Percentiles rank a stretch among this genome's conserved stretches.
Evolutionary conservation across 2,113 vertebrate species (phyloP).

Genomic region (Onychostruthus taczanowskii): DNA sequence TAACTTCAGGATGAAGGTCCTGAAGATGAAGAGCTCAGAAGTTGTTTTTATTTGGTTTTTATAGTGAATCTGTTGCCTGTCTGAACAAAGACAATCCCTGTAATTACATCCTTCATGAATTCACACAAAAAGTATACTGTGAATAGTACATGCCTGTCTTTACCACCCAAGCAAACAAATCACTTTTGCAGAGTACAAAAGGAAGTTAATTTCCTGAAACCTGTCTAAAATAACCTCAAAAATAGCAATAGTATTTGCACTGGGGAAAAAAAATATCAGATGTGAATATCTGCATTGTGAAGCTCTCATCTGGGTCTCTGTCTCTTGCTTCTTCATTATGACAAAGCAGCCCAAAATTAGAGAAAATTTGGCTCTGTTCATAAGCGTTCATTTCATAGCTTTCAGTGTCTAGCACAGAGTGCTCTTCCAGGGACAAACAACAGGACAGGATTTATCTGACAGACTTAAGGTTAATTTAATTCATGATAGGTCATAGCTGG

Average conservation of each 20-base stretch:
- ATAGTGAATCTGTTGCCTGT: neutral
- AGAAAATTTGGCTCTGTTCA: neutral
- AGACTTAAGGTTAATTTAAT: neutral
- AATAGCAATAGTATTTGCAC: neutral
- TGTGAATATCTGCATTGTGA: neutral
- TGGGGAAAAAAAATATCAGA: neutral
- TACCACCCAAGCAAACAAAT: neutral
- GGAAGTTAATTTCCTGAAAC: neutral
- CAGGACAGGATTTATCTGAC: neutral
- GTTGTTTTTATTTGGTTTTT: neutral
- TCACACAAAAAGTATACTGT: neutral
- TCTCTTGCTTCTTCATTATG: neutral
- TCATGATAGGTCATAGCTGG: neutral
- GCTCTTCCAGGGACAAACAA: neutral
- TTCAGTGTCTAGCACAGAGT: neutral
- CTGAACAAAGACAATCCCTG: neutral
- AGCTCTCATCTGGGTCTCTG: neutral
- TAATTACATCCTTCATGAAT: neutral
- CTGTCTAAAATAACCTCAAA: neutral
- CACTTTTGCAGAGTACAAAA: neutral
- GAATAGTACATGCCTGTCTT: neutral
- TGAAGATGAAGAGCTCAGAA: neutral
- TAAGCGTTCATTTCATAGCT: neutral
- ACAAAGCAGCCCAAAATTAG: neutral
- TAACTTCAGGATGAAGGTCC: neutral